Evolutionary conservation across 2,113 vertebrate genomes (phyloP), one percentile per base, ranked within the genome.

Genomic region (Uria aalge): DNA sequence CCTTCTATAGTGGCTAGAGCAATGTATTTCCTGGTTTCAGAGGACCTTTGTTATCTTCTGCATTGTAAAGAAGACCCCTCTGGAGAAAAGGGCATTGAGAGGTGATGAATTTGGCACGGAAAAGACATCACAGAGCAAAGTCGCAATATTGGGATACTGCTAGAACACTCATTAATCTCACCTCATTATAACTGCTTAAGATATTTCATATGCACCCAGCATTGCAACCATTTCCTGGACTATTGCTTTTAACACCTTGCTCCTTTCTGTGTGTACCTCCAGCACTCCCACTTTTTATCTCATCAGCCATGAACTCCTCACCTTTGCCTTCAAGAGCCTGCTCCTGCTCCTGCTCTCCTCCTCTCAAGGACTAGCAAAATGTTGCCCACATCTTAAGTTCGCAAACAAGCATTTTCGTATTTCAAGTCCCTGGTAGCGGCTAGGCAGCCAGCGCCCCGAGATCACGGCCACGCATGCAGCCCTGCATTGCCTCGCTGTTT

Each of bases 291-390:
- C 26, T 85, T 95, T 74, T 91, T 94, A 85, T 74, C 92, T 96
- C 66, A 93, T 90, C 92, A 93, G 5, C 53, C 85, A 66, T 85
- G 86, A 97, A 93, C 92, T 94, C 62, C 53, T 95, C 87, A 95
- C 81, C 90, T 90, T 91, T 82, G 60, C 66, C 83, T 92, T 85
- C 73, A 38, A 40, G 59, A 87, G 14, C 34, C 29, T 84, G 56
- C 47, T 85, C 60, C 91, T 91, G 45, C 81, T 68, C n/a, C n/a
- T n/a, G n/a, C n/a, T n/a, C n/a, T n/a, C n/a, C n/a, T n/a, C n/a
- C n/a, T 94, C 73, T 34, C 69, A 81, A 75, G 64, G 56, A 82
- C 84, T 12, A 79, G 52, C 32, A 78, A 78, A 94, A 87, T 27
- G 15, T 72, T 87, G 52, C 23, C 55, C 19, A 63, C 19, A n/a